These are phyloP conservation scores for Hemicentrotus pulcherrimus DNA, from an alignment of 35 echinoderm and acorn worm genomes.

Conservation along the genomic window DNA sequence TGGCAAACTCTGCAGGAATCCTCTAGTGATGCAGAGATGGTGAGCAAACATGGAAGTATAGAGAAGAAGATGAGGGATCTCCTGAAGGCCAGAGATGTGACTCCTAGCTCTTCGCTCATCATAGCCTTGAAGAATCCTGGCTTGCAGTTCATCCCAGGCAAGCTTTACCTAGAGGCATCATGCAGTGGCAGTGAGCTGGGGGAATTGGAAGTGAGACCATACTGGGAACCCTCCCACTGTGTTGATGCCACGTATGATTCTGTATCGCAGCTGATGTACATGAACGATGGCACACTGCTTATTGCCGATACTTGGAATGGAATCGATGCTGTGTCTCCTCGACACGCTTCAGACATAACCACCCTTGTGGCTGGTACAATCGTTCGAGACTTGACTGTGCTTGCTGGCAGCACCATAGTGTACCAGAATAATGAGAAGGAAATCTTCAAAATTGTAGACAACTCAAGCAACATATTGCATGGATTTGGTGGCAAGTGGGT, in stretches of 20 bases:
- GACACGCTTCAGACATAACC: not conserved
- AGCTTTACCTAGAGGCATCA: not conserved
- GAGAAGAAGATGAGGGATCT: not conserved
- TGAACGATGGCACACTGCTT: not conserved
- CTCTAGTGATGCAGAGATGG: conserved; percentile 1
- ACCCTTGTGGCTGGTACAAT: not conserved
- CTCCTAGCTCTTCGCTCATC: not conserved
- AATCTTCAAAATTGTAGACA: conserved; percentile 20
- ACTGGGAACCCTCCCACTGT: not conserved
- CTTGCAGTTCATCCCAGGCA: conserved; percentile 5
- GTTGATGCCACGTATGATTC: not conserved
- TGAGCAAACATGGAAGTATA: not conserved
- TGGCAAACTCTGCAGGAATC: not conserved
- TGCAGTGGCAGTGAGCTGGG: not conserved
- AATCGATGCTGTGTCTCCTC: not conserved
- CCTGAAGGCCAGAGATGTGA: not conserved
- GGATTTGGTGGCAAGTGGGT: conserved; percentile 32
- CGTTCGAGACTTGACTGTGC: conserved; percentile 15
- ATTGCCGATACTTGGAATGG: not conserved
- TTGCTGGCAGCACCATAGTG: not conserved
- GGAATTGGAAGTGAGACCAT: not conserved
- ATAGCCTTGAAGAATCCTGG: not conserved
- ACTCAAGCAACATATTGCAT: not conserved
- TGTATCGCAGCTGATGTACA: conserved; percentile 23
- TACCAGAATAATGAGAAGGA: not conserved